Percentiles rank a stretch among this genome's conserved stretches.
These are phyloP conservation scores for Nephrotoma flavescens DNA, from an alignment of 2,888 invertebrate genomes.

Conservation along the genomic window DNA sequence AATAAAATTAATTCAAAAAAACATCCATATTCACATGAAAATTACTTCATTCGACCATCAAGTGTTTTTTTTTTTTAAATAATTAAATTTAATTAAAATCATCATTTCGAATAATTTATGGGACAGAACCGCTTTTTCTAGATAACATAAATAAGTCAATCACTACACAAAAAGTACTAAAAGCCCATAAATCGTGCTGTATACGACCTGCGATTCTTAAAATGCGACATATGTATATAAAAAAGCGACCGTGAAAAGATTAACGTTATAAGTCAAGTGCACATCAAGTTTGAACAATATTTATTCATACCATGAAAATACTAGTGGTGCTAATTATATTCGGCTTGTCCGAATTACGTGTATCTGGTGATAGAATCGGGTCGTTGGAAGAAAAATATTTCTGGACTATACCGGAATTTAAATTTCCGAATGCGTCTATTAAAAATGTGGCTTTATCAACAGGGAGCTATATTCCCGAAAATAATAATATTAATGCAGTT, in stretches of 20 bases:
- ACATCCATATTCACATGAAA: too few species aligned
- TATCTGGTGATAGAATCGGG: not conserved
- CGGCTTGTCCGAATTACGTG: not conserved
- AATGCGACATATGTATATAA: not conserved
- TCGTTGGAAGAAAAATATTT: not conserved
- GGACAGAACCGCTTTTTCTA: too few species aligned
- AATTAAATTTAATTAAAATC: too few species aligned
- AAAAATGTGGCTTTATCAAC: not conserved
- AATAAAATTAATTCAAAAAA: too few species aligned
- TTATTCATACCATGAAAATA: not conserved
- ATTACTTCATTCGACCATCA: too few species aligned
- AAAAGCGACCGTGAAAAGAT: not conserved
- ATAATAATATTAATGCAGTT: not conserved
- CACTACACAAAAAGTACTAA: too few species aligned
- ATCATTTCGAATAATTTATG: too few species aligned
- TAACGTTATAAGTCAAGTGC: not conserved
- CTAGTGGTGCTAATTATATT: not conserved
- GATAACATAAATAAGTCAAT: too few species aligned
- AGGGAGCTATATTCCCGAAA: not conserved
- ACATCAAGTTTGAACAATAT: not conserved
- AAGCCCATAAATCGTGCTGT: too few species aligned
- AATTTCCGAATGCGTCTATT: not conserved
- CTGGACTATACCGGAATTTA: not conserved
- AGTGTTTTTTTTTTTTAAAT: too few species aligned
- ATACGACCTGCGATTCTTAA: too few species aligned